Evolutionary conservation across 2,888 invertebrate species (phyloP), one percentile per base, ranked within the genome.

Genomic region (Orthosia gothica): DNA sequence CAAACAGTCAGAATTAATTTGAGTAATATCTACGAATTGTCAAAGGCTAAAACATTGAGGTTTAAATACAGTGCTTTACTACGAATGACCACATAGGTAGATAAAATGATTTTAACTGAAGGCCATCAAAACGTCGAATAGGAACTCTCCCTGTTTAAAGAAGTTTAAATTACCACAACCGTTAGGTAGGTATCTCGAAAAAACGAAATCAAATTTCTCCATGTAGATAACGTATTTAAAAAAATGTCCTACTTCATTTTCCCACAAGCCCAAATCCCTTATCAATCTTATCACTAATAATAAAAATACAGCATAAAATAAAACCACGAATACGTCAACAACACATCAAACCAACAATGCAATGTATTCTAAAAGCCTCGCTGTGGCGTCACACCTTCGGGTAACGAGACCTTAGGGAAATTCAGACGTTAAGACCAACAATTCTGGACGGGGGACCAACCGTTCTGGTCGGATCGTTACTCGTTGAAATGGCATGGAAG

Each of bases 381-480:
- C 79, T 71, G 52, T 76, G 76, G 79, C 82, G 79, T 75, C 81
- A 73, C 80, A 83, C 61, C 64, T 74, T 68, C 79, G 75, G 66
- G 83, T 88, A 84, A 90, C 69, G 87, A 86, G 68, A 80, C 91
- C 89, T 87, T 58, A 32, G 89, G 91, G 91, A 90, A 90, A 91
- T 91, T 85, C 77, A 76, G 70, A 77, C 74, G 73, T 69, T 70
- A 67, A 70, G 62, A 80, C 70, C 74, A 79, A 73, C 57, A 72
- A 57, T 59, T 23, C 75, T 70, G 82, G 62, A 69, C 52, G 59
- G 62, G 64, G 74, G 54, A 77, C 74, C 74, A 81, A 76, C 54
- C 69, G 45, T 45, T 26, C 74, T 72, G 72, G 63, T 58, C 47
- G 68, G 68, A 52, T 86, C 80, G 70, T 79, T 82, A 82, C 79